These are phyloP conservation scores for Gerris buenoi DNA, from an alignment of 1,140 invertebrate species.

Conservation along the genomic window DNA sequence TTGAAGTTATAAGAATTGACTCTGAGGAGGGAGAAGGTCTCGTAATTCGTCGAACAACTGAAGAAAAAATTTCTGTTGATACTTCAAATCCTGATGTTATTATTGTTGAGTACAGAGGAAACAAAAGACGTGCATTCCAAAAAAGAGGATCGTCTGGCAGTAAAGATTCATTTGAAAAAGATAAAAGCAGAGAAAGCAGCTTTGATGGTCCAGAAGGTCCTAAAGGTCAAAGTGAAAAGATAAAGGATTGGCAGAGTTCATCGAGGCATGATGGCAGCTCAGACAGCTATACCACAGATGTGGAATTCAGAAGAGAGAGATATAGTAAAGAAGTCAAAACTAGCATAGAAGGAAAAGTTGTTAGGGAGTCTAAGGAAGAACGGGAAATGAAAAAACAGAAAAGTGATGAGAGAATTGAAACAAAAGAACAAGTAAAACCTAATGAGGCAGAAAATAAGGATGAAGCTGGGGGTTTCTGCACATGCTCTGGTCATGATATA, in stretches of 20 bases:
- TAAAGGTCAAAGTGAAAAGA: conserved; percentile 9
- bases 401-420: conserved; percentile 12
- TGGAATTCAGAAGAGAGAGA: conserved; percentile 13
- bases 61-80: conserved; percentile 21
- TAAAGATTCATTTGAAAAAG: conserved; percentile 19
- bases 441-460: background rate
- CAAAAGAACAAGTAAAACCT: conserved; percentile 2
- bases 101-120: conserved; percentile 25
- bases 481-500: background rate
- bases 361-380: conserved; percentile 11
- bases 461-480: conserved; percentile 1
- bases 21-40: conserved; percentile 17
- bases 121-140: conserved; percentile 21
- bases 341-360: conserved; percentile 18
- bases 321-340: conserved; percentile 20
- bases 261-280: conserved; percentile 1
- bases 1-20: conserved; percentile 24
- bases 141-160: conserved; percentile 23
- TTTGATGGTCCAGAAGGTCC: conserved; percentile 14
- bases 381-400: conserved; percentile 15
- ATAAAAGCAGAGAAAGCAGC: conserved; percentile 16
- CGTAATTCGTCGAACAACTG: conserved; percentile 17
- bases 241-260: conserved; percentile 15
- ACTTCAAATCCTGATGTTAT: conserved; percentile 22
- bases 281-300: conserved; percentile 1